These are phyloP conservation scores for Spheniscus mendiculus DNA, from an alignment of 2,113 vertebrate species.

Conservation along the genomic window DNA sequence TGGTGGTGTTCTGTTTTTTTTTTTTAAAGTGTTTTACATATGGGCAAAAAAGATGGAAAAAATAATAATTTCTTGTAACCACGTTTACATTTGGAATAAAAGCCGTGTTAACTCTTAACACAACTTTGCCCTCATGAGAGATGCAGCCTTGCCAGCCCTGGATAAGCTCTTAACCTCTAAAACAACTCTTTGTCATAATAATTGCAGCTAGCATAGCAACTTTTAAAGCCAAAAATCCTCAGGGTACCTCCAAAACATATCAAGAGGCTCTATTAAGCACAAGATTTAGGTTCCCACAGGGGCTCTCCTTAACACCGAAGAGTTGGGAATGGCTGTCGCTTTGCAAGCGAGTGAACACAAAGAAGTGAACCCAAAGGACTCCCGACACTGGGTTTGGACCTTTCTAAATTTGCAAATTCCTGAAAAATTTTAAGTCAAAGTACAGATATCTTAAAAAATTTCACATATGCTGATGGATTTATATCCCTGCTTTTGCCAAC, in stretches of 20 bases:
- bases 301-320: not conserved
- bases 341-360: not conserved
- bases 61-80: constrained; percentile 36
- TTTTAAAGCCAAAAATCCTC: constrained; percentile 28
- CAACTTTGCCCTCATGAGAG: constrained; percentile 33
- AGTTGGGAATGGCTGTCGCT: not conserved
- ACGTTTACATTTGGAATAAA: constrained; percentile 54
- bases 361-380: not conserved
- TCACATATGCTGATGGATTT: not conserved
- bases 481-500: not conserved
- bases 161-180: constrained; percentile 33
- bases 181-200: constrained; percentile 36
- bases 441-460: not conserved
- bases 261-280: not conserved
- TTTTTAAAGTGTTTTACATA: constrained; percentile 28
- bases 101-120: constrained; percentile 55
- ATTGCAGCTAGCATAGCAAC: constrained; percentile 27
- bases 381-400: not conserved
- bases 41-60: constrained; percentile 60
- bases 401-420: not conserved
- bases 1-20: not conserved
- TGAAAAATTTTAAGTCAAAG: not conserved
- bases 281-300: not conserved
- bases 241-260: constrained; percentile 1
- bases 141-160: constrained; percentile 13